Evolutionary conservation across 2,797 vertebrate genomes (phyloP).

Genomic region (Lateolabrax maculatus): DNA sequence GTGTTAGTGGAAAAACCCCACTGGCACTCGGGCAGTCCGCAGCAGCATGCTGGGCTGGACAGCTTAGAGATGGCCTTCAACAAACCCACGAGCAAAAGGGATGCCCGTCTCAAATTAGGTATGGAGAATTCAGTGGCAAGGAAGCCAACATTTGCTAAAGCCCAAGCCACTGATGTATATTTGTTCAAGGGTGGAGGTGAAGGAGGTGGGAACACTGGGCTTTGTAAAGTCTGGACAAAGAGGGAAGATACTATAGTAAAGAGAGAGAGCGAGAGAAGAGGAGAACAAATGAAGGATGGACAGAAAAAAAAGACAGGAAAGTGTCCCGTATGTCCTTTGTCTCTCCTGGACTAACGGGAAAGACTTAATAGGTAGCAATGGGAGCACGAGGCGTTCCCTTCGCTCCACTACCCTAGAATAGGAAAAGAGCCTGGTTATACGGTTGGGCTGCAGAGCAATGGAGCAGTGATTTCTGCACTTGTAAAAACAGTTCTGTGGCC

Average conservation of each 20-base stretch:
- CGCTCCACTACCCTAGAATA: conserved; percentile 76
- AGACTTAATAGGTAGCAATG: conserved; percentile 62
- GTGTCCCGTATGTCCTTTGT: conserved; percentile 54
- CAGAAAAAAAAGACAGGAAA: conserved; percentile 35
- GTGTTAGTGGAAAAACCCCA: conserved; percentile 78
- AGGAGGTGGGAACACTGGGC: conserved; percentile 23
- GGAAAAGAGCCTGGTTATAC: conserved; percentile 83
- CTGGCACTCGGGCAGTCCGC: conserved; percentile 66
- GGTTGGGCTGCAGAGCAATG: conserved; percentile 85
- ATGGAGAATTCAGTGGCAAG: conserved; percentile 75
- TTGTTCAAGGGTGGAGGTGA: conserved; percentile 72
- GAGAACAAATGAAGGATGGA: conserved; percentile 2
- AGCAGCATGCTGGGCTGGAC: conserved; percentile 57
- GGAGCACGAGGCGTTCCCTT: conserved; percentile 69
- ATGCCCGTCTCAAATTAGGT: conserved; percentile 73
- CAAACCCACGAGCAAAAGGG: conserved; percentile 74
- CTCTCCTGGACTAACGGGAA: conserved; percentile 51
- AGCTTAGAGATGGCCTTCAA: conserved; percentile 75
- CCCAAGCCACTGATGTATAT: conserved; percentile 78
- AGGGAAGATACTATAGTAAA: conserved; percentile 55
- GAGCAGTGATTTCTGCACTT: conserved; percentile 82
- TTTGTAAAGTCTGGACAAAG: conserved; percentile 69
- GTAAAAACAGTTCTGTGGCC: conserved; percentile 84
- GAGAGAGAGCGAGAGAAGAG: conserved; percentile 29
- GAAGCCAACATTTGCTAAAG: conserved; percentile 73